Base-by-base conservation (phyloP, 1,140 invertebrate species). In the Zaprionus lachaisei region DNA sequence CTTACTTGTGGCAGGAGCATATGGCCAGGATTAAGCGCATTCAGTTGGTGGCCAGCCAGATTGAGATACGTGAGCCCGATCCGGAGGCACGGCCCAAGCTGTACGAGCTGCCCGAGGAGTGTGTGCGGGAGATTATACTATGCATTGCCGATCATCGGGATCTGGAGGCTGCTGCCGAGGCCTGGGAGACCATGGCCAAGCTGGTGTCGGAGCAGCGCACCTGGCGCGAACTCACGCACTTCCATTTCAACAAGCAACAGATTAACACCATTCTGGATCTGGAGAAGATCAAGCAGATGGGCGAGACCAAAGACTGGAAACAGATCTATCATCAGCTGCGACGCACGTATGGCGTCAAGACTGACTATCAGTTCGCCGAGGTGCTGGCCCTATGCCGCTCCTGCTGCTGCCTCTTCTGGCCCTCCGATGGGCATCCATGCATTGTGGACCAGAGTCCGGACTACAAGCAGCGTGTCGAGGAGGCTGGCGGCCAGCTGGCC, bases 371-470 rank as follows among this genome's bases (percentile, higher is more conserved):
- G 83, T 99, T 97, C 93, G 97, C 98, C 2, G 98, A 99, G 93
- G 98, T 98, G 92, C 94, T 99, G 72, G 97, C 98, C 54, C 94
- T 99, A 49, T 99, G 99, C 93, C 95, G 97, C 72, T 97, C 98
- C 92, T 99, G 99, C 93, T 96, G 98, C 83, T 98, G 98, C 92
- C 95, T 99, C 38, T 99, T 99, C 93, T 99, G 99, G 99, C 96
- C 98, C 81, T 97, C 96, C 2, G 94, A 97, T 54, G 97, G 97
- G 0, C 97, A 98, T 93, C 97, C 97, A 0, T 98, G 97, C 92
- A 97, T 98, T 75, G 96, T 96, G 4, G 96, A 97, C 91, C 96
- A 95, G 93, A 96, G 96, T 92, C 96, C 96, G 0, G 96, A 96
- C 80, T 97, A 96, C 93, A 95, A 95, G 77, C 96, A 96, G 78